phyloP scores from a whole-genome alignment of 2,797 vertebrate genomes.

The Hephaestus fuliginosus region DNA sequence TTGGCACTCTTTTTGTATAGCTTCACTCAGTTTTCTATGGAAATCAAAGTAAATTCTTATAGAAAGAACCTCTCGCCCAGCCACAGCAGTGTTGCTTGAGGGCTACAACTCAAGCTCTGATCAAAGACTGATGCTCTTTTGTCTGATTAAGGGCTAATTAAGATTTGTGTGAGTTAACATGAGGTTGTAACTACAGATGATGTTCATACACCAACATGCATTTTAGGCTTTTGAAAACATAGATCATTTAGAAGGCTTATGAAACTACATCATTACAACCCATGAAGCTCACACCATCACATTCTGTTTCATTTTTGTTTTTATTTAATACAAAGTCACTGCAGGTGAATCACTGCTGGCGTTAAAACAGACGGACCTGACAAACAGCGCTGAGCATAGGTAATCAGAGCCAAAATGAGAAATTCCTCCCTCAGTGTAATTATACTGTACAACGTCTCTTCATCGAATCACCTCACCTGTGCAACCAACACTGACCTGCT shows the following conservation, averaged over 20 bases:
- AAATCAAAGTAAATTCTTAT: slow-evolving; percentile 41
- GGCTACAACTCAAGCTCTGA: background rate
- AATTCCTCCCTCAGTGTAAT: slow-evolving; percentile 11
- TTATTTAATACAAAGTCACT: background rate
- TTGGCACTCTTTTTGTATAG: slow-evolving; percentile 19
- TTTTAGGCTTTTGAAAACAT: too few relatives aligned
- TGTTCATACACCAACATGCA: too few relatives aligned
- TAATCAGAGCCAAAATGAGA: slow-evolving; percentile 24
- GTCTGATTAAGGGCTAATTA: too few relatives aligned
- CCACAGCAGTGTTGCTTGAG: background rate
- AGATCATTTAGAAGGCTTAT: too few relatives aligned
- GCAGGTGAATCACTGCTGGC: background rate
- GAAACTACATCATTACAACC: too few relatives aligned
- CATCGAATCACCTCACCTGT: slow-evolving; percentile 5
- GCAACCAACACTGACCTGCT: background rate
- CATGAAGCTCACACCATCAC: too few relatives aligned
- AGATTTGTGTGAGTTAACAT: too few relatives aligned
- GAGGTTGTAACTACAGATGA: too few relatives aligned
- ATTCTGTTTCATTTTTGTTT: too few relatives aligned
- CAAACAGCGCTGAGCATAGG: slow-evolving; percentile 12
- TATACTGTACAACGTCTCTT: slow-evolving; percentile 13
- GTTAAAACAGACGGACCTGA: slow-evolving; percentile 14
- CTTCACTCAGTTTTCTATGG: slow-evolving; percentile 30
- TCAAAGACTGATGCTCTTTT: too few relatives aligned
- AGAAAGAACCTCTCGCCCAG: slow-evolving; percentile 12